Evolutionary conservation across 1,140 invertebrate species (phyloP).

Genomic region (Apis cerana): DNA sequence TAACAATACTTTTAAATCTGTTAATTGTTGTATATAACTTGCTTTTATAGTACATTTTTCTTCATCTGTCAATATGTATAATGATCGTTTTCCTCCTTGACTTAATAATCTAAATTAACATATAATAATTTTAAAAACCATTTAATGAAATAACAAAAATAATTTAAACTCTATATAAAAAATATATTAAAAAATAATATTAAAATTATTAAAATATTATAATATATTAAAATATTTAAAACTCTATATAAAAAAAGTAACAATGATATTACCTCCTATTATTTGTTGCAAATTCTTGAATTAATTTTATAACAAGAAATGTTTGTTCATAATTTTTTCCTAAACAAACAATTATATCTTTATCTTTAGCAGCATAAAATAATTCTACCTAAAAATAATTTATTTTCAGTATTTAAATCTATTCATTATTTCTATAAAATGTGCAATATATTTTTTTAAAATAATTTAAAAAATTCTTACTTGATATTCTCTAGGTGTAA

Average conservation of each 20-base stretch:
- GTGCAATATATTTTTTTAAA: neutral
- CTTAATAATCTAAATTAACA: slow-evolving; percentile 72
- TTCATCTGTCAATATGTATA: slow-evolving; percentile 82
- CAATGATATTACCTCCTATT: slow-evolving; percentile 78
- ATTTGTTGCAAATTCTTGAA: slow-evolving; percentile 87
- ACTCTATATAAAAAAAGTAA: slow-evolving; percentile 28
- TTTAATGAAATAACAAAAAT: neutral
- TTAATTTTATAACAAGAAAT: slow-evolving; percentile 93
- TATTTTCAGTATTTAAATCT: neutral
- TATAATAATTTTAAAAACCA: slow-evolving; percentile 52
- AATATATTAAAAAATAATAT: neutral
- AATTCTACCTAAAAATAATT: slow-evolving; percentile 85
- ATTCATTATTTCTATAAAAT: neutral
- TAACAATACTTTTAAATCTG: slow-evolving; percentile 75
- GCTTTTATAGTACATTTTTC: slow-evolving; percentile 83
- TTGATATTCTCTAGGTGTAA: slow-evolving; percentile 89
- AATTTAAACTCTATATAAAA: slow-evolving; percentile 28
- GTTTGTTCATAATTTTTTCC: slow-evolving; percentile 91
- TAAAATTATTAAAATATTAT: too few relatives aligned
- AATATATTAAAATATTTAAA: too few relatives aligned
- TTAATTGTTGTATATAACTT: slow-evolving; percentile 78
- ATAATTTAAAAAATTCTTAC: slow-evolving; percentile 71
- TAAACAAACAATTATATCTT: slow-evolving; percentile 93
- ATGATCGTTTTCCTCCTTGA: slow-evolving; percentile 78
- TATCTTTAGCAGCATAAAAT: slow-evolving; percentile 88